Conservation (phyloP, 2,113 vertebrate species). For the Heterochromis multidens region DNA sequence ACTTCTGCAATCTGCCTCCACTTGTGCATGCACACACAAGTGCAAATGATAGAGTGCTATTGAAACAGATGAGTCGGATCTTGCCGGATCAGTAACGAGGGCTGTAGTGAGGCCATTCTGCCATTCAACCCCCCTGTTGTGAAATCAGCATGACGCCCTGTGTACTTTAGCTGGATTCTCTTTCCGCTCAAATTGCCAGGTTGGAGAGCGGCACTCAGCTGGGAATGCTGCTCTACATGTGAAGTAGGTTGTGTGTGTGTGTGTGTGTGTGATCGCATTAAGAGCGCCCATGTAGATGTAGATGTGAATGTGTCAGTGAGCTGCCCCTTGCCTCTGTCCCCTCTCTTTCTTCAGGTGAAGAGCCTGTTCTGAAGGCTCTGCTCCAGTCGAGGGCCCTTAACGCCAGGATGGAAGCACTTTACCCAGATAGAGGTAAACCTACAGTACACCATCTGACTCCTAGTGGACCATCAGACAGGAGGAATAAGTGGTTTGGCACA, state of each 20-base stretch:
- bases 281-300: conserved; percentile 20
- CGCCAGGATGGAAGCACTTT: conserved; percentile 43
- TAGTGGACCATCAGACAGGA: conserved; percentile 24
- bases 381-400: conserved; percentile 65
- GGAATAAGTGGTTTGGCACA: conserved; percentile 28
- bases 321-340: conserved; percentile 30
- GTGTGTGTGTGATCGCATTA: not conserved
- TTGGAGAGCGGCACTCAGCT: conserved; percentile 66
- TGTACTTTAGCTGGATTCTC: conserved; percentile 67
- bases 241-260: conserved; percentile 61
- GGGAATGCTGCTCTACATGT: conserved; percentile 68
- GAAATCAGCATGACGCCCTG: conserved; percentile 58
- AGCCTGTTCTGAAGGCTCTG: conserved; percentile 54
- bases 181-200: conserved; percentile 64
- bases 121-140: conserved; percentile 49
- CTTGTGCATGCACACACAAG: conserved; percentile 12
- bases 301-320: conserved; percentile 1
- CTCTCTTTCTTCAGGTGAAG: conserved; percentile 68
- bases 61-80: conserved; percentile 57
- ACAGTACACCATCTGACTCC: conserved; percentile 43
- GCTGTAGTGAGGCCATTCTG: conserved; percentile 56
- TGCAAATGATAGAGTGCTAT: conserved; percentile 36
- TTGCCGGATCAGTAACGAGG: conserved; percentile 54
- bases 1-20: not conserved
- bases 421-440: conserved; percentile 46